Evolutionary conservation across 2,113 vertebrate genomes (phyloP).

Genomic region (Piprites chloris): DNA sequence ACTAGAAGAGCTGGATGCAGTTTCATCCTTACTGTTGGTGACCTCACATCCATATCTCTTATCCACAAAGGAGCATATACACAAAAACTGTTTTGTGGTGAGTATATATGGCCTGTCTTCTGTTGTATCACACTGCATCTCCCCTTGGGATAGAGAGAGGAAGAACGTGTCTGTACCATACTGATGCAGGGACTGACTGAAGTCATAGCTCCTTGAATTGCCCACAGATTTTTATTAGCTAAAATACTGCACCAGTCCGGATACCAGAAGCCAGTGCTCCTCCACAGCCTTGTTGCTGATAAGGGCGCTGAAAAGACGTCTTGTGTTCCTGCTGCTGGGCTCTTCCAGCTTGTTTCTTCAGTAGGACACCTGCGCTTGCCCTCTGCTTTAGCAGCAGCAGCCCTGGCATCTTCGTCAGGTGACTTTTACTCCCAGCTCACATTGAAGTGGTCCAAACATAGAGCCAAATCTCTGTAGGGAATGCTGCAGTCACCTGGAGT

Average conservation of each 20-base stretch:
- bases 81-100: background rate
- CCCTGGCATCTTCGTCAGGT: background rate
- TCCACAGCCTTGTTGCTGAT: background rate
- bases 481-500: background rate
- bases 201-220: background rate
- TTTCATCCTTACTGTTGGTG: background rate
- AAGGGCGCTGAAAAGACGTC: fast-evolving
- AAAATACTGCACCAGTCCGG: background rate
- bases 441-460: background rate
- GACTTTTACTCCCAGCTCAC: background rate
- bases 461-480: background rate
- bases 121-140: background rate
- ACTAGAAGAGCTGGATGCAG: background rate
- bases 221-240: background rate
- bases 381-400: background rate
- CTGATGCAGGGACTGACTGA: background rate
- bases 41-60: background rate
- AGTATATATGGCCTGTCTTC: background rate
- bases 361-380: background rate
- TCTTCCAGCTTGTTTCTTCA: background rate
- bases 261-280: background rate
- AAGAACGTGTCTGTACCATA: background rate
- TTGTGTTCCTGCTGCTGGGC: background rate
- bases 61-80: background rate
- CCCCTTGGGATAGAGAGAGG: background rate